Evolutionary conservation across 2,113 vertebrate genomes (phyloP), one percentile per base, ranked within the genome.

Genomic region (Pholis gunnellus): DNA sequence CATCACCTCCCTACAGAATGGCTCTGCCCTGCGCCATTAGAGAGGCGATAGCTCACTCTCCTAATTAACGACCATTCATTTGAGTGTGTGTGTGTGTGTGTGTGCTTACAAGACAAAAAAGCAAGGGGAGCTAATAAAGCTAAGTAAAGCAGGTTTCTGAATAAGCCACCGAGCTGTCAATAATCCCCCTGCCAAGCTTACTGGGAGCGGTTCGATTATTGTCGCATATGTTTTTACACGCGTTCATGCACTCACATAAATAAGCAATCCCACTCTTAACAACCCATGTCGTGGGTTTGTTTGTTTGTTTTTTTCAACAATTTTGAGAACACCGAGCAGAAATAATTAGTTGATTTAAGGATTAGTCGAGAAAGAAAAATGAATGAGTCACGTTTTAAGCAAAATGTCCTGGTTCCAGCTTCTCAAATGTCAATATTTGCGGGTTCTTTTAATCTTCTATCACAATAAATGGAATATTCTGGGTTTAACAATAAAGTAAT

Each of bases 21-120:
- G 72, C 40, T 29, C 66, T n/a, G 83, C 65, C 54, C 60, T 3
- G 48, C 83, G 81, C 66, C 82, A 93, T 91, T 80, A 90, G 22
- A 76, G 40, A 79, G 67, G 34, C 81, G 29, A 85, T 75, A 82
- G 65, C 81, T 86, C 75, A 87, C 78, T 86, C 76, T 64, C 6
- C 76, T 88, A 88, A 93, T 91, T 86, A 90, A 89, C 75, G 25
- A 36, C 56, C 50, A 68, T 83, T 81, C 17, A 77, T 86, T 87
- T 70, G 5, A 46, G 25, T 59, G 17, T 65, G 69, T 56, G 66
- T 31, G 66, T 54, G 64, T 52, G 72, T 64, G 73, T 22, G 74
- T 22, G 46, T 29, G 59, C 54, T 36, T 77, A 52, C 46, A 7
- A 38, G 66, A 27, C 57, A 71, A 44, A 78, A 79, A 71, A 57